These are phyloP conservation scores for Dichetophora obliterata DNA, from an alignment of 2,888 invertebrate genomes.

Conservation along the genomic window DNA sequence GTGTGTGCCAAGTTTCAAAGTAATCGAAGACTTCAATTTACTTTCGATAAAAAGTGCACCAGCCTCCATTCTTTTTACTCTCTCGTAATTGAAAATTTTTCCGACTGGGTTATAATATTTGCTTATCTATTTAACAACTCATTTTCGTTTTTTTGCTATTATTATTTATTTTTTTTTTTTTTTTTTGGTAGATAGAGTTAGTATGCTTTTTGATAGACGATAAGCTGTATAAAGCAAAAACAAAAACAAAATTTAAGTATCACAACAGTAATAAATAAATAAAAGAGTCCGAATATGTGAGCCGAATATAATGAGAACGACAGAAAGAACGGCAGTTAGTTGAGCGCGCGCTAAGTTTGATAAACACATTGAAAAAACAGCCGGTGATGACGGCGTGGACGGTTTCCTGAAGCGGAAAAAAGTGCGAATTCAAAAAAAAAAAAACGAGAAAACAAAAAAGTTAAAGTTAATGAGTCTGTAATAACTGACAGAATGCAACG, in stretches of 20 bases:
- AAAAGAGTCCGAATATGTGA: not conserved
- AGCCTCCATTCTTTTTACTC: no score
- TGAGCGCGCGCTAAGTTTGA: not conserved
- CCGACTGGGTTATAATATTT: no score
- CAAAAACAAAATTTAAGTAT: not conserved
- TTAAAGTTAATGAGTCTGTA: not conserved
- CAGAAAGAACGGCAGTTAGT: not conserved
- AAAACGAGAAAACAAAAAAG: not conserved
- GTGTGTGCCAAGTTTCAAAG: no score
- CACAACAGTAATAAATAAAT: not conserved
- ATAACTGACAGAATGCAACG: not conserved
- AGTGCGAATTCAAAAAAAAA: not conserved
- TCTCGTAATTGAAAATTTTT: no score
- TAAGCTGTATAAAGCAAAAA: not conserved
- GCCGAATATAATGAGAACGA: not conserved
- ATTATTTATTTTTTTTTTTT: not conserved
- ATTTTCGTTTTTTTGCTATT: not conserved
- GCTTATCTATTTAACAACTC: not conserved
- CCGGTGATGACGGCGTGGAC: not conserved
- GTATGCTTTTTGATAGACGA: not conserved
- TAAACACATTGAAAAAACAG: not conserved
- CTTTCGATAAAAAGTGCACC: no score
- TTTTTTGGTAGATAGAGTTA: not conserved
- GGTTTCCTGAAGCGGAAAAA: not conserved
- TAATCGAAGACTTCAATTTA: no score